A percentile compares a stretch with the other conserved stretches of the same genome.
Conservation (phyloP, 2,797 vertebrate species). For the Ceyx erithaca region DNA sequence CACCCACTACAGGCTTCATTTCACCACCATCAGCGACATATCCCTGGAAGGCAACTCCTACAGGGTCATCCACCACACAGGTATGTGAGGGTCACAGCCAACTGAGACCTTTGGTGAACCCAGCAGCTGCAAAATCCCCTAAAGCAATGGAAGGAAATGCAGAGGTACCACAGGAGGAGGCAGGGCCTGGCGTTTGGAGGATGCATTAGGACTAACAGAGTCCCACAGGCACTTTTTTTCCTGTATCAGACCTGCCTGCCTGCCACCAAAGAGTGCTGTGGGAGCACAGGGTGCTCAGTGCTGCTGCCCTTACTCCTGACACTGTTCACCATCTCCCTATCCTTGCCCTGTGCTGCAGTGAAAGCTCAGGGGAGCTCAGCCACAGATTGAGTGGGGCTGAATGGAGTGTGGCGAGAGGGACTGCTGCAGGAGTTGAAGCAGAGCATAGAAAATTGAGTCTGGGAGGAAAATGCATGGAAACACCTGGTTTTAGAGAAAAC, state of each 20-base stretch:
- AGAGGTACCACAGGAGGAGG: neutral
- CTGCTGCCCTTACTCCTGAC: neutral
- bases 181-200: neutral
- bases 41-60: slow-evolving; percentile 46
- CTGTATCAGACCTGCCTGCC: accelerated
- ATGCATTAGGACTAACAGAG: neutral
- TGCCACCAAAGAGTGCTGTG: neutral
- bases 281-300: neutral
- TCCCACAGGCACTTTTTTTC: neutral
- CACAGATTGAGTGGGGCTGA: neutral
- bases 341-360: neutral
- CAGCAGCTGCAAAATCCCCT: neutral
- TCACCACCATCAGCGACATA: slow-evolving; percentile 49
- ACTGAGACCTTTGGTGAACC: neutral
- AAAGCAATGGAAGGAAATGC: neutral
- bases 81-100: neutral
- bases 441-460: neutral
- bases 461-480: neutral
- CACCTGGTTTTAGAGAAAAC: neutral
- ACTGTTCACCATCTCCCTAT: neutral
- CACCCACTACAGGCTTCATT: slow-evolving; percentile 48
- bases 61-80: slow-evolving; percentile 43
- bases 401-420: accelerated
- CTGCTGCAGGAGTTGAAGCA: neutral
- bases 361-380: neutral